Evolutionary conservation across 2,113 vertebrate species (phyloP).

Genomic region (Etia nguti): DNA sequence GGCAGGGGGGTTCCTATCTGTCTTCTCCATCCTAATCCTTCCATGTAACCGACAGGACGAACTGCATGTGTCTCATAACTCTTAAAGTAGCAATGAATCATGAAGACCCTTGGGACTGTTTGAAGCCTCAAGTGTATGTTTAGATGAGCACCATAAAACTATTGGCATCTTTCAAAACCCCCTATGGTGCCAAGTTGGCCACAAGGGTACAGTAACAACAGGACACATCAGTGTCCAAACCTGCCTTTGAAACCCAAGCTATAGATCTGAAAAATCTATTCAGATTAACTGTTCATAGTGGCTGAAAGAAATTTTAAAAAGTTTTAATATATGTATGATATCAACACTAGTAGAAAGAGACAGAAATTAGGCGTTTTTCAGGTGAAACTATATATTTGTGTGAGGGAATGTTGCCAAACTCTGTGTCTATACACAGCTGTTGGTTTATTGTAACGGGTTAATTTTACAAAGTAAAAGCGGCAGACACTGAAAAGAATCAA

Average conservation of each 20-base stretch:
- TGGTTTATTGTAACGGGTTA: neutral
- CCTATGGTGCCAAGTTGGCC: slow-evolving; percentile 8
- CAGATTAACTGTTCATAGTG: neutral
- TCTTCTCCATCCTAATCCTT: slow-evolving; percentile 45
- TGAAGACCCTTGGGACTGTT: neutral
- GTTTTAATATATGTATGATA: neutral
- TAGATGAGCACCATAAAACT: neutral
- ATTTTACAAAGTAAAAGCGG: neutral
- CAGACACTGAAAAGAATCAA: neutral
- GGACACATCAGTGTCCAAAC: neutral
- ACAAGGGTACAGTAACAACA: slow-evolving; percentile 10
- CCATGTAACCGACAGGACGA: slow-evolving; percentile 53
- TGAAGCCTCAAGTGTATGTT: neutral
- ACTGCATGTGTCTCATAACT: slow-evolving; percentile 27
- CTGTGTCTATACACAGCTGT: neutral
- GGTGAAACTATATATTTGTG: neutral
- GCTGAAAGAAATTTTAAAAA: neutral
- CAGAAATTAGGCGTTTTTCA: neutral
- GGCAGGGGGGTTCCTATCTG: slow-evolving; percentile 19
- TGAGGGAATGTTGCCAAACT: neutral
- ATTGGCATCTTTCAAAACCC: neutral
- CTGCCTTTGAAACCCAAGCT: neutral
- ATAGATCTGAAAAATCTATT: neutral
- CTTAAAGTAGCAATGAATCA: slow-evolving; percentile 34
- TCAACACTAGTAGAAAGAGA: neutral